Evolutionary conservation across 2,888 invertebrate genomes (phyloP).

Genomic region (Cataglyphis cursor): DNA sequence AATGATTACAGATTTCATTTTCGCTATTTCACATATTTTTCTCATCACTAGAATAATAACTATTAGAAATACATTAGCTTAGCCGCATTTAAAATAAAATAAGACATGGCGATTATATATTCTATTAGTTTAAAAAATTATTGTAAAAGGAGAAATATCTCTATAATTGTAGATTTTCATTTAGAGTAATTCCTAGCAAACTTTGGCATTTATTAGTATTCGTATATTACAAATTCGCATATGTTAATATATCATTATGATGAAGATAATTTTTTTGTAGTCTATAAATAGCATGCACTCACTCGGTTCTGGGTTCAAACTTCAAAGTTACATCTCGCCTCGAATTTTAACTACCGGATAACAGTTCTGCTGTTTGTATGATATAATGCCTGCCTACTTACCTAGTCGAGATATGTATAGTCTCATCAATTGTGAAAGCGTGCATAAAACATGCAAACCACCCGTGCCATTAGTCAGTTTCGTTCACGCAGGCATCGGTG

Average conservation of each 20-base stretch:
- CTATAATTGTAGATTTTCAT: neutral
- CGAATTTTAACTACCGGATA: constrained; percentile 28
- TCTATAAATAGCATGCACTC: constrained; percentile 20
- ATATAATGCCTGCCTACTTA: constrained; percentile 45
- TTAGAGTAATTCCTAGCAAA: neutral
- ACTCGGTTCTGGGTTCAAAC: constrained; percentile 72
- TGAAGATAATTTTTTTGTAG: neutral
- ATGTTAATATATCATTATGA: neutral
- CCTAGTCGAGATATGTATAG: neutral
- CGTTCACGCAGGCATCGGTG: constrained; percentile 12
- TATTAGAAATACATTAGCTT: neutral
- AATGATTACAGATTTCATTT: neutral
- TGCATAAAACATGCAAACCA: constrained; percentile 43
- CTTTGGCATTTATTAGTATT: neutral
- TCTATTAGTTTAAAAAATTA: neutral
- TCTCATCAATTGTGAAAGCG: constrained; percentile 6
- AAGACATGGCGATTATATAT: neutral
- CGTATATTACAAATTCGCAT: neutral
- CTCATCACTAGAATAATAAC: neutral
- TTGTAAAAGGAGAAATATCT: neutral
- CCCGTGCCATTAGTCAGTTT: constrained; percentile 51
- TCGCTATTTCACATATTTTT: neutral
- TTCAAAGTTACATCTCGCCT: constrained; percentile 73
- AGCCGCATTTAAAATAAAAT: neutral
- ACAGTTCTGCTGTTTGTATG: neutral